These are phyloP conservation scores for Metaphire vulgaris DNA, from an alignment of 1,140 invertebrate species.

Conservation along the genomic window DNA sequence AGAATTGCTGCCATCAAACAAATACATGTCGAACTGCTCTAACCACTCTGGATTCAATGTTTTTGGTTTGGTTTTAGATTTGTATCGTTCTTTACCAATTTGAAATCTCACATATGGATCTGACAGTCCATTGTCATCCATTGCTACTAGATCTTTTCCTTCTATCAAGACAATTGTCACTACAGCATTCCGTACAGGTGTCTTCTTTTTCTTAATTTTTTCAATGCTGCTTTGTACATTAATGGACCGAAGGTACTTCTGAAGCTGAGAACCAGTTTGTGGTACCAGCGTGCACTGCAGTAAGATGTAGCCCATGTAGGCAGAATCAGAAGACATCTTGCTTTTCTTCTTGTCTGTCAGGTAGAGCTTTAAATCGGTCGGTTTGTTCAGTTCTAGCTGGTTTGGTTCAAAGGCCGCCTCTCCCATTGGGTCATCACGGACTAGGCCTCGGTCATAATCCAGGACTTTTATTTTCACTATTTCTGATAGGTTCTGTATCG, in stretches of 20 bases:
- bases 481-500: constrained; percentile 40
- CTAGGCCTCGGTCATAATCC: constrained; percentile 6
- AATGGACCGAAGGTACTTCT: not conserved
- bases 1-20: constrained; percentile 82
- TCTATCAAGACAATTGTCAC: constrained; percentile 93
- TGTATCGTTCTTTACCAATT: constrained; percentile 94
- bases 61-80: constrained; percentile 82
- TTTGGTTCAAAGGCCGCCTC: constrained; percentile 16
- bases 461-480: constrained; percentile 11
- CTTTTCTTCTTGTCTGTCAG: constrained; percentile 43
- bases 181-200: constrained; percentile 60
- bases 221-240: not conserved
- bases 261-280: not conserved
- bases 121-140: constrained; percentile 82
- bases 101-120: constrained; percentile 97
- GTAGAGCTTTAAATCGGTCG: constrained; percentile 67
- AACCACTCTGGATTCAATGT: constrained; percentile 68
- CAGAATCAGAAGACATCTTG: constrained; percentile 41
- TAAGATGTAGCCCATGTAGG: constrained; percentile 74
- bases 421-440: constrained; percentile 18
- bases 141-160: constrained; percentile 75
- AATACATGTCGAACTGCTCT: constrained; percentile 93
- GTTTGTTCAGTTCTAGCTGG: constrained; percentile 46
- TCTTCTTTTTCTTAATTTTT: not conserved
- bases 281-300: constrained; percentile 65